Percentiles rank a stretch among this genome's conserved stretches.
These are phyloP conservation scores for Gonioctena quinquepunctata DNA, from an alignment of 1,140 invertebrate species.

Conservation along the genomic window DNA sequence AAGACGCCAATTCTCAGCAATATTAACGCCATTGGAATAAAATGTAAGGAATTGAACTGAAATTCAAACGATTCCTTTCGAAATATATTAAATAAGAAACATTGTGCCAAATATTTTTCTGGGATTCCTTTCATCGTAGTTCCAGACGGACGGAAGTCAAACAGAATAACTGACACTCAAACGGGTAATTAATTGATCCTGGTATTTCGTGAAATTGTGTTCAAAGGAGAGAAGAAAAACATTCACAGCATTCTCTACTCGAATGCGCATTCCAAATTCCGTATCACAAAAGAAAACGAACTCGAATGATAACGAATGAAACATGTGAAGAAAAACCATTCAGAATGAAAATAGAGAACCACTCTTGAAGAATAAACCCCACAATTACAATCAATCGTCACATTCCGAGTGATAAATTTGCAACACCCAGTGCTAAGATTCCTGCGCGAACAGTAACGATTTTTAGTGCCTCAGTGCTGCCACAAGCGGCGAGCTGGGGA, in stretches of 20 bases:
- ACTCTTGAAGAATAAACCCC: not conserved
- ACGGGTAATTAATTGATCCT: not conserved
- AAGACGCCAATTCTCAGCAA: too few species aligned
- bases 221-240: not conserved
- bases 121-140: not conserved
- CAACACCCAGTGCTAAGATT: conserved; percentile 40
- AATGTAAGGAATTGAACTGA: too few species aligned
- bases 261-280: not conserved
- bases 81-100: too few species aligned
- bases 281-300: not conserved
- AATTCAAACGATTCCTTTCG: too few species aligned
- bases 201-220: not conserved
- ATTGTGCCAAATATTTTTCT: not conserved
- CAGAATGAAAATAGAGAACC: not conserved
- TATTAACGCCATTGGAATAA: too few species aligned
- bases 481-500: conserved; percentile 25
- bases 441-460: conserved; percentile 49
- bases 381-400: conserved; percentile 28
- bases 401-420: conserved; percentile 33
- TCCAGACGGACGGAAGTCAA: not conserved
- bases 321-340: not conserved
- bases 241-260: not conserved
- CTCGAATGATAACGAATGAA: not conserved
- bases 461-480: conserved; percentile 35
- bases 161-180: not conserved